phyloP scores from a whole-genome alignment of 2,113 vertebrate species.

The Gymnocephalus cernua region DNA sequence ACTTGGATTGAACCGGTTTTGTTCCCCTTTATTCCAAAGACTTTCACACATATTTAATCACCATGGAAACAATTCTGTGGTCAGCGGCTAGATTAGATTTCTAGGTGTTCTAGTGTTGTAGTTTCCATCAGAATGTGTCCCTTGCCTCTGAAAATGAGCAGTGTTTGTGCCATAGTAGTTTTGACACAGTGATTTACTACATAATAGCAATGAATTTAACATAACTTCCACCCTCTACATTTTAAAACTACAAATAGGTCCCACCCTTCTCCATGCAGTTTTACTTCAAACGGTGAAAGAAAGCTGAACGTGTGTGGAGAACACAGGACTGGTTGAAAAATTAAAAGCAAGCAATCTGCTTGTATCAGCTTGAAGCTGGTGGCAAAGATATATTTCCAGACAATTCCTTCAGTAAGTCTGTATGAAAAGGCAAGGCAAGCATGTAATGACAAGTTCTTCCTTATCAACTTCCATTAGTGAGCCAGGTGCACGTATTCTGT shows the following conservation, averaged over 20 bases:
- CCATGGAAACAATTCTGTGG: neutral
- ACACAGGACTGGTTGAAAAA: neutral
- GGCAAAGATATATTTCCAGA: neutral
- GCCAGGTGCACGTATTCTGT: no score
- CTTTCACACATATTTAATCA: neutral
- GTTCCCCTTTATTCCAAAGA: neutral
- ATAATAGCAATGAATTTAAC: neutral
- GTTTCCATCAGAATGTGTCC: constrained; percentile 1
- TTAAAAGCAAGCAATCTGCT: neutral
- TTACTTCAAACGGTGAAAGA: neutral
- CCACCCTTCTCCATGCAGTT: neutral
- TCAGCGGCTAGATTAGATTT: neutral
- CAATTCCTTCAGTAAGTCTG: neutral
- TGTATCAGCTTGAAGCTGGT: neutral
- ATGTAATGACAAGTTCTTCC: neutral
- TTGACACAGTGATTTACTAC: neutral
- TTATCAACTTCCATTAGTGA: neutral
- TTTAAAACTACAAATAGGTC: neutral
- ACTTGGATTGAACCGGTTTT: neutral
- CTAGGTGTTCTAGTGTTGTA: neutral
- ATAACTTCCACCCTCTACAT: neutral
- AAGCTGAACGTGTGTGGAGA: neutral
- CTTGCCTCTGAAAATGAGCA: no score
- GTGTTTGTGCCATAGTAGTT: neutral
- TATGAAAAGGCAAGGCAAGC: neutral